Conservation (phyloP, 2,797 vertebrate species). For the Buceros bicornis region DNA sequence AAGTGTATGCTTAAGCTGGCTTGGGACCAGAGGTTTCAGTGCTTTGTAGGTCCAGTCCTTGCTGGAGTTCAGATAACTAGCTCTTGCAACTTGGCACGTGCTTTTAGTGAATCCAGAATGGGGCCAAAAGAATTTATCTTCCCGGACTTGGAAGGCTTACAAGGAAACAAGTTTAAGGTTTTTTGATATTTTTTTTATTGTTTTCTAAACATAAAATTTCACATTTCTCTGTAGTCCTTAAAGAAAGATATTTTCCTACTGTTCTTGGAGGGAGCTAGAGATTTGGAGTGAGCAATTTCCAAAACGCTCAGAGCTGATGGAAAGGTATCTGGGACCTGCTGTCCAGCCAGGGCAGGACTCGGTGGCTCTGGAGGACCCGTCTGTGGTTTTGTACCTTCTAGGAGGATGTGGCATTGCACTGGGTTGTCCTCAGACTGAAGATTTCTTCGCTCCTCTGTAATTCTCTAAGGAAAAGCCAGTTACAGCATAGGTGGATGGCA, state of each 20-base stretch:
- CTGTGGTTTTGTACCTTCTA: fast-evolving
- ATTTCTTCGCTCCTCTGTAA: neutral
- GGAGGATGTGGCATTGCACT: neutral
- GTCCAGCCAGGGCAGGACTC: neutral
- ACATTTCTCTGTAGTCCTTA: conserved; percentile 1
- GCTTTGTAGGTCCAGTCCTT: conserved; percentile 33
- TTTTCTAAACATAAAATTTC: conserved; percentile 50
- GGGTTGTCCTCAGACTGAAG: neutral
- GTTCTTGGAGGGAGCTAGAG: neutral
- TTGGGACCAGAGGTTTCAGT: conserved; percentile 22
- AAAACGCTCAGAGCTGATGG: neutral
- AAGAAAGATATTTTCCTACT: neutral
- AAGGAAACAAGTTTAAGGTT: conserved; percentile 25
- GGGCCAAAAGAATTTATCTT: conserved; percentile 48
- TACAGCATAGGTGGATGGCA: neutral
- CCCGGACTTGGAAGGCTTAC: conserved; percentile 37
- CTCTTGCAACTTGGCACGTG: conserved; percentile 22
- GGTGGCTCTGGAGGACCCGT: neutral
- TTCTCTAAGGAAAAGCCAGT: neutral
- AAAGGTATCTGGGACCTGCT: neutral
- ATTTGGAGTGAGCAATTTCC: neutral
- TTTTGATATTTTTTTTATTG: neutral
- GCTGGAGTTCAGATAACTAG: conserved; percentile 41
- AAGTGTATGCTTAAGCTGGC: conserved; percentile 54
- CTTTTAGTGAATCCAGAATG: conserved; percentile 13